phyloP scores from a whole-genome alignment of 2,888 invertebrate genomes.

The Euphydryas editha region DNA sequence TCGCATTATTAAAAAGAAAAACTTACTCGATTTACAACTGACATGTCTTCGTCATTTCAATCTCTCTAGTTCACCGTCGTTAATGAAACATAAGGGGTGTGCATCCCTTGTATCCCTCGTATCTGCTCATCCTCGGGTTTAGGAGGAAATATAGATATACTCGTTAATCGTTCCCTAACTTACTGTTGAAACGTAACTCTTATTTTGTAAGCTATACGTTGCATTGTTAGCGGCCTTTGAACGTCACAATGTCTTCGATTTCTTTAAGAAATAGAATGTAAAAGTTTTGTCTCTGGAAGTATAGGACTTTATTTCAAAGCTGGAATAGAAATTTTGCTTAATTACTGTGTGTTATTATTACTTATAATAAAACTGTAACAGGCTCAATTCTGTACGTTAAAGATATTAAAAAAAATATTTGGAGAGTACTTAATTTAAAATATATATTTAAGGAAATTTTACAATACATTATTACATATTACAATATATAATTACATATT shows the following conservation, averaged over 20 bases:
- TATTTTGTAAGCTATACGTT: slow-evolving; percentile 22
- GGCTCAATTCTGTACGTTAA: too few relatives aligned
- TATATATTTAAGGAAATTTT: too few relatives aligned
- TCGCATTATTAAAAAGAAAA: too few relatives aligned
- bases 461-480: too few relatives aligned
- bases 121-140: slow-evolving; percentile 62
- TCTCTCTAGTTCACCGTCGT: slow-evolving; percentile 64
- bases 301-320: not conserved
- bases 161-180: slow-evolving; percentile 59
- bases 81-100: slow-evolving; percentile 83
- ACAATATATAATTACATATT: too few relatives aligned
- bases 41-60: slow-evolving; percentile 27
- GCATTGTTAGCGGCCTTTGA: not conserved
- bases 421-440: too few relatives aligned
- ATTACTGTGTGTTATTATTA: too few relatives aligned
- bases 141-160: slow-evolving; percentile 62
- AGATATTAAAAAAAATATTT: too few relatives aligned
- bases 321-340: too few relatives aligned
- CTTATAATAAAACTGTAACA: too few relatives aligned
- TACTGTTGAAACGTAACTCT: slow-evolving; percentile 26
- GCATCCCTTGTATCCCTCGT: slow-evolving; percentile 65
- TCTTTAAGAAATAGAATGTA: slow-evolving; percentile 1
- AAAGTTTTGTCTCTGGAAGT: not conserved
- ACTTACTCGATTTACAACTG: too few relatives aligned
- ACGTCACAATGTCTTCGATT: not conserved